Evolutionary conservation across 2,797 vertebrate species (phyloP).

Genomic region (Danio albolineatus): DNA sequence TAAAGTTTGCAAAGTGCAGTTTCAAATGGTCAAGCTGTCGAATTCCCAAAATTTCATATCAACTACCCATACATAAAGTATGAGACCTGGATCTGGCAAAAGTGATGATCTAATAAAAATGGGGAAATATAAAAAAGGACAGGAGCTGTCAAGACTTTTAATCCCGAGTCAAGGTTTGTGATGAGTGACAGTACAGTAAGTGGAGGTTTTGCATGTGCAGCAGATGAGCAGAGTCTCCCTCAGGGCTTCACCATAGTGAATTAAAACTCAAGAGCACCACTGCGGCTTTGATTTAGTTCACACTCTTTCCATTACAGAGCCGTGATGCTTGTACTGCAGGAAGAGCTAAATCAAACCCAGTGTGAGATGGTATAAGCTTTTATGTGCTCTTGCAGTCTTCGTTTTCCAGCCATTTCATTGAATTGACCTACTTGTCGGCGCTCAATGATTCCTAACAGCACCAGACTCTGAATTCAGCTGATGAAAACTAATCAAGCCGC

Average conservation of each 20-base stretch:
- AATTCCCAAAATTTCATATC: slow-evolving; percentile 7
- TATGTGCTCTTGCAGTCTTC: not conserved
- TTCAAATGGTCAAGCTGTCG: not conserved
- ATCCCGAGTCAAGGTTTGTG: not conserved
- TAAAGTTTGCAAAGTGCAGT: not conserved
- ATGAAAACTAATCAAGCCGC: not conserved
- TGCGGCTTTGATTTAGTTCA: slow-evolving; percentile 52
- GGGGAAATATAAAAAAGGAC: not conserved
- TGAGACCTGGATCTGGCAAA: not conserved
- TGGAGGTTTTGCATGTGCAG: slow-evolving; percentile 1
- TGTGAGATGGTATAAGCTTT: not conserved
- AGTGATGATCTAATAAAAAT: slow-evolving; percentile 26
- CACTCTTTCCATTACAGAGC: slow-evolving; percentile 36
- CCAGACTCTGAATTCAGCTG: not conserved
- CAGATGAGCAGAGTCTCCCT: slow-evolving; percentile 26
- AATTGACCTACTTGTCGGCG: not conserved
- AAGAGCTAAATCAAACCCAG: slow-evolving; percentile 8
- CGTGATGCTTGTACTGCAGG: slow-evolving; percentile 5
- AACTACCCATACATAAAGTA: not conserved
- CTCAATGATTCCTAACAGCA: not conserved
- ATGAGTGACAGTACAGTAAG: slow-evolving; percentile 29
- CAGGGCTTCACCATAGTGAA: slow-evolving; percentile 46
- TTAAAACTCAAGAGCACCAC: slow-evolving; percentile 42
- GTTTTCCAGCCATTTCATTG: not conserved
- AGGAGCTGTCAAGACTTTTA: slow-evolving; percentile 13